These are phyloP conservation scores for Spodoptera littoralis DNA, from an alignment of 2,888 invertebrate species.

Conservation along the genomic window DNA sequence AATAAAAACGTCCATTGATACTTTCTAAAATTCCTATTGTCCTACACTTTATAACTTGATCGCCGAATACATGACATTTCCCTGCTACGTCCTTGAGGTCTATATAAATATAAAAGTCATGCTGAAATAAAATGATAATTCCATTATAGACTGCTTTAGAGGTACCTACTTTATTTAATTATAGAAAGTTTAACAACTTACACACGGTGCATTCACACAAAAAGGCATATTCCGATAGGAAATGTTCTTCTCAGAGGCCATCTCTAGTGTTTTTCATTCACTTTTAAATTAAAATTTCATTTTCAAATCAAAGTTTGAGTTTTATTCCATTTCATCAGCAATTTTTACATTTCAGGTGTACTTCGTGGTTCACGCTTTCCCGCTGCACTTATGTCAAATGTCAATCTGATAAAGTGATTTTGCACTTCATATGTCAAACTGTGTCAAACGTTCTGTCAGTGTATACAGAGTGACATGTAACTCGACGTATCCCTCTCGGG, in stretches of 20 bases:
- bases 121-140: constrained; percentile 60
- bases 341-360: too few relatives aligned
- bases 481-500: too few relatives aligned
- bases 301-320: too few relatives aligned
- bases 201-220: constrained; percentile 64
- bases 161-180: not conserved
- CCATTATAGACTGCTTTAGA: not conserved
- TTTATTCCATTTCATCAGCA: too few relatives aligned
- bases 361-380: too few relatives aligned
- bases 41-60: constrained; percentile 68
- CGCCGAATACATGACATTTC: constrained; percentile 57
- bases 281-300: too few relatives aligned
- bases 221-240: constrained; percentile 67
- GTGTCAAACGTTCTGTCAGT: too few relatives aligned
- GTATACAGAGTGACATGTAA: too few relatives aligned
- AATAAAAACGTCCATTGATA: constrained; percentile 69
- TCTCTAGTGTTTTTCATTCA: constrained; percentile 18
- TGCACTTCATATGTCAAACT: too few relatives aligned
- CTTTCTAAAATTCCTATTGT: constrained; percentile 77
- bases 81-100: constrained; percentile 62
- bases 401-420: too few relatives aligned
- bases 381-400: too few relatives aligned
- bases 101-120: constrained; percentile 70
- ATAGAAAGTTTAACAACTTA: constrained; percentile 46
- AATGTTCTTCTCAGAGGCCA: constrained; percentile 59